Evolutionary conservation across 2,888 invertebrate genomes (phyloP), one percentile per base, ranked within the genome.

Genomic region (Acanthosepion lycidas): DNA sequence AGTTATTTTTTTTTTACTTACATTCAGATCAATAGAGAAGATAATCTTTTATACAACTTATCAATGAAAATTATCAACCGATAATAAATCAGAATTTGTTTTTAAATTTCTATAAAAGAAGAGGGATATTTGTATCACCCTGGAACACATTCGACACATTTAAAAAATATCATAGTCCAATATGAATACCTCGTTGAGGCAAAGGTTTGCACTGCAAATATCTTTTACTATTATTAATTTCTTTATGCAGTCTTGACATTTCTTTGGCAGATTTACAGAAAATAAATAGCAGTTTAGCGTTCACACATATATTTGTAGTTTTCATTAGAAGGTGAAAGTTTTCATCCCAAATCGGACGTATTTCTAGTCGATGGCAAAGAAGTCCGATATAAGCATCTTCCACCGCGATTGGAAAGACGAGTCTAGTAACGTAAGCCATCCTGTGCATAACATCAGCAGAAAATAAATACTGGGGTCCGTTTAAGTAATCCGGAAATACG

Each of bases 181-280:
- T 49, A 93, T 93, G 93, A 15, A 28, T 15, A 18, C 51, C 51
- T 28, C 51, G 48, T 12, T 20, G 18, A 53, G 28, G 53, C 28
- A 53, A 33, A 18, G 49, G 93, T 53, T 93, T 49, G 12, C 93
- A 93, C 20, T n/a, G 51, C 6, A 20, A 93, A 48, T 49, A n/a
- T 93, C n/a, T 51, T 28, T 93, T 51, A 49, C 93, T 93, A 20
- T 28, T 93, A 18, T n/a, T 93, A 53, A 93, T 93, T 93, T 93
- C n/a, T 49, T 53, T 93, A 42, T 93, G 53, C 18, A 93, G 53
- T 53, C 12, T 93, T 28, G 49, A 53, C 93, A 93, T 93, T 93
- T 93, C 93, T 93, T 93, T 93, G 28, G 93, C 93, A n/a, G 93
- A 93, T 93, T 93, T 93, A 93, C 93, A 93, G n/a, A 93, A 93